These are phyloP conservation scores for Callaeas wilsoni DNA, from an alignment of 2,113 vertebrate genomes.

Conservation along the genomic window DNA sequence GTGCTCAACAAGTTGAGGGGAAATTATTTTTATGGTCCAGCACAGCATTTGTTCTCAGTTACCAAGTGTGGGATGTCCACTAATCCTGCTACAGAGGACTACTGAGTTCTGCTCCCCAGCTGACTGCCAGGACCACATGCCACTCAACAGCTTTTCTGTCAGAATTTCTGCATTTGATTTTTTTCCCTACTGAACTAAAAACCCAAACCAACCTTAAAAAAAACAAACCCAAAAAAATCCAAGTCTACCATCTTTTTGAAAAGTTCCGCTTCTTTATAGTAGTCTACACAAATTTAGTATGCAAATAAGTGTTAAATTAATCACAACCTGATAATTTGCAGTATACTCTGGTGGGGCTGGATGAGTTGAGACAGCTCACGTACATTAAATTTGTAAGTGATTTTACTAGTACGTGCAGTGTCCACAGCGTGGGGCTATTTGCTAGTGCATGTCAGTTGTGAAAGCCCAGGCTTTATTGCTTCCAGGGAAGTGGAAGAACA, in stretches of 20 bases:
- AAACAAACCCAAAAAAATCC: too few relatives aligned
- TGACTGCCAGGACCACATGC: rapidly evolving
- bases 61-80: background rate
- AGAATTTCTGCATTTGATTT: background rate
- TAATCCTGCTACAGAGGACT: background rate
- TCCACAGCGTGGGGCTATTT: slow-evolving; percentile 43
- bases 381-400: background rate
- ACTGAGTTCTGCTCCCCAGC: background rate
- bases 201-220: background rate
- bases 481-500: background rate
- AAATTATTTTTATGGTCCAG: background rate
- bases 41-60: background rate
- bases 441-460: background rate
- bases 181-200: background rate
- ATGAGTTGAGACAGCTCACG: background rate
- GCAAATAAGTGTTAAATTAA: background rate
- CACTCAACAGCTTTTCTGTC: background rate
- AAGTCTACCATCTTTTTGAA: background rate
- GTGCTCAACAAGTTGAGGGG: background rate
- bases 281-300: background rate
- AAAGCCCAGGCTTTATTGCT: background rate
- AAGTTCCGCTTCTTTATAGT: background rate
- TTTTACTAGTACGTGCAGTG: background rate
- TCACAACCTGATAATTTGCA: background rate
- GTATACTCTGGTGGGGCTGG: background rate